Conservation (phyloP, 2,888 invertebrate genomes). For the Yponomeuta cagnagella region DNA sequence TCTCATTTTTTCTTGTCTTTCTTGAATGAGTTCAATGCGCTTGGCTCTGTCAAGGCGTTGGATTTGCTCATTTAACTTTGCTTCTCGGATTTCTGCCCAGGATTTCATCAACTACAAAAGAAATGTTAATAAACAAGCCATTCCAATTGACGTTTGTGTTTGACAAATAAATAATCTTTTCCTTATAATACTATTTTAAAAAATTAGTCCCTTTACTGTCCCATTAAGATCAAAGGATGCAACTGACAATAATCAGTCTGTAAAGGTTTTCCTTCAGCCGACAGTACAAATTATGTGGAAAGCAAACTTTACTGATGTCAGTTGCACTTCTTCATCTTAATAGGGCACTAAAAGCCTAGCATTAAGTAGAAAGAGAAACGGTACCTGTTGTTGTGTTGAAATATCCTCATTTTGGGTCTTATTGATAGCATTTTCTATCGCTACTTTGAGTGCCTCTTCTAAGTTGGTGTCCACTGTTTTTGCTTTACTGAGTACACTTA, state of each 20-base stretch:
- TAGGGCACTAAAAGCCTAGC: no score
- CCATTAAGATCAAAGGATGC: neutral
- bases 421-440: conserved; percentile 73
- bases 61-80: conserved; percentile 76
- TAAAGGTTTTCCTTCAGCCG: no score
- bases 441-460: conserved; percentile 62
- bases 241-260: neutral
- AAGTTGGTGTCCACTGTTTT: conserved; percentile 39
- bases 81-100: conserved; percentile 76
- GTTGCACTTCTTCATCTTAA: no score
- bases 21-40: conserved; percentile 53
- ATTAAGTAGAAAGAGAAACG: neutral
- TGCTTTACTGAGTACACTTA: conserved; percentile 34
- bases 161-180: neutral
- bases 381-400: conserved; percentile 69
- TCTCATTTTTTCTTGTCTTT: conserved; percentile 73
- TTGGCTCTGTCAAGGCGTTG: conserved; percentile 75
- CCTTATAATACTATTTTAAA: neutral
- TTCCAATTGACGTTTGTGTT: no score
- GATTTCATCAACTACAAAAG: conserved; percentile 65
- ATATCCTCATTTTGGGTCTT: conserved; percentile 76
- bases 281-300: no score
- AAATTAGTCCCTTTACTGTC: neutral
- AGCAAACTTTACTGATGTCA: no score
- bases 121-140: conserved; percentile 14